These are phyloP conservation scores for Rhynchotus rufescens DNA, from an alignment of 2,797 vertebrate species.

Conservation along the genomic window DNA sequence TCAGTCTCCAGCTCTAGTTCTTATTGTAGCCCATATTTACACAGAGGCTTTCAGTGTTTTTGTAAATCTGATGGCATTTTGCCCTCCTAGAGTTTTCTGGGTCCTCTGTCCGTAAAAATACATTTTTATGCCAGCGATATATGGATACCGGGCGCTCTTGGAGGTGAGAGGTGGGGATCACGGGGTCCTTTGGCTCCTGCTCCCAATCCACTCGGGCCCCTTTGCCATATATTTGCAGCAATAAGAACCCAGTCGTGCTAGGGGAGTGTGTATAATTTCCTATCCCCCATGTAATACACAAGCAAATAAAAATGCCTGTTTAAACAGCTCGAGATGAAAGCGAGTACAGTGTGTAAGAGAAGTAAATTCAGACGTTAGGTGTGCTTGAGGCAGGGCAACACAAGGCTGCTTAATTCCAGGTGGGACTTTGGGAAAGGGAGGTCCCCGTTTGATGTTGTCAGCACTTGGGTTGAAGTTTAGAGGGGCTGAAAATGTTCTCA, in stretches of 20 bases:
- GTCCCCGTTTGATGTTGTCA: background rate
- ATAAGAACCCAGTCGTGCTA: background rate
- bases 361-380: conserved; percentile 13
- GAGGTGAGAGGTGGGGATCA: rapidly evolving
- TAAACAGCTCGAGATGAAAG: background rate
- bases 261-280: background rate
- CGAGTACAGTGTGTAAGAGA: background rate
- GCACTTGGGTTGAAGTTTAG: background rate
- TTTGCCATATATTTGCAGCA: rapidly evolving
- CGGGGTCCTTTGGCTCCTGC: background rate
- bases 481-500: background rate
- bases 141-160: background rate
- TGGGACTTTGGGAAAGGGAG: conserved; percentile 1
- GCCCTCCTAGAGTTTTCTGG: background rate
- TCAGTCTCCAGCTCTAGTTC: background rate
- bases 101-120: background rate
- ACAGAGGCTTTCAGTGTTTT: background rate
- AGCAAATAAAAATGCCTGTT: conserved; percentile 8
- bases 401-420: background rate
- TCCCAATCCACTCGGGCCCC: background rate
- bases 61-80: conserved; percentile 6
- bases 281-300: background rate
- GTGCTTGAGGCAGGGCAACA: background rate
- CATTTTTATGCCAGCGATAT: background rate
- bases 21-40: background rate